Evolutionary conservation across 2,113 vertebrate genomes (phyloP).

Genomic region (Oryzias javanicus): DNA sequence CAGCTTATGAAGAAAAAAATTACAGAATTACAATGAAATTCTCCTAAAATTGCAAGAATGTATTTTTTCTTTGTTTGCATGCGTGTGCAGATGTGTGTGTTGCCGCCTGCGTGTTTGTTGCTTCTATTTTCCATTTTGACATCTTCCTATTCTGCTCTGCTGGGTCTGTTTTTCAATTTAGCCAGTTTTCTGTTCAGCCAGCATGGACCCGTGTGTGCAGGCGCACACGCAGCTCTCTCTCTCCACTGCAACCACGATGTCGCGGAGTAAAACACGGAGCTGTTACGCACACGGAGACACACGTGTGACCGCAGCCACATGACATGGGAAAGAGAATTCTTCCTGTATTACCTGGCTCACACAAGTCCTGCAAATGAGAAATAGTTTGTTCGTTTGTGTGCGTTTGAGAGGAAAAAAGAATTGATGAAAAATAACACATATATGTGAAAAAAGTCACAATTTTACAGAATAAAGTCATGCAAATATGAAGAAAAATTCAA

Average conservation of each 20-base stretch:
- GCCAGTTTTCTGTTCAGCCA: constrained; percentile 55
- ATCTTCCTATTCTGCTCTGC: constrained; percentile 31
- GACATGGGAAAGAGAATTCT: constrained; percentile 49
- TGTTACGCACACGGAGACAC: constrained; percentile 34
- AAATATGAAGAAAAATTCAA: too few relatives aligned
- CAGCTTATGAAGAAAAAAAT: too few relatives aligned
- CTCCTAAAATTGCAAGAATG: too few relatives aligned
- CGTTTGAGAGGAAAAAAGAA: constrained; percentile 7
- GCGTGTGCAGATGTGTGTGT: constrained; percentile 2
- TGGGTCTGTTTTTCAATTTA: constrained; percentile 65
- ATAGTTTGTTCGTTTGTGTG: constrained; percentile 10
- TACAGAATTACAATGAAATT: too few relatives aligned
- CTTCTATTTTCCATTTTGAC: constrained; percentile 22
- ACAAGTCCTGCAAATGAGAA: constrained; percentile 15
- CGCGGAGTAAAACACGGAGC: constrained; percentile 41
- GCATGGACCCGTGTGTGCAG: constrained; percentile 17
- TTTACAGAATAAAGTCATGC: too few relatives aligned
- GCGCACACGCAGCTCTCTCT: constrained; percentile 5
- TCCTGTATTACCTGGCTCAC: constrained; percentile 39
- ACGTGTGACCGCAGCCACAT: constrained; percentile 10
- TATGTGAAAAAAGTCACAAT: too few relatives aligned
- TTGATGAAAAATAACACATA: background rate
- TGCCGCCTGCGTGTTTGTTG: constrained; percentile 4
- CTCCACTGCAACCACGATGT: constrained; percentile 31
- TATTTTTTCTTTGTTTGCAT: background rate